Base-by-base conservation (phyloP, 2,888 invertebrate genomes). In the Chydorus sphaericus region DNA sequence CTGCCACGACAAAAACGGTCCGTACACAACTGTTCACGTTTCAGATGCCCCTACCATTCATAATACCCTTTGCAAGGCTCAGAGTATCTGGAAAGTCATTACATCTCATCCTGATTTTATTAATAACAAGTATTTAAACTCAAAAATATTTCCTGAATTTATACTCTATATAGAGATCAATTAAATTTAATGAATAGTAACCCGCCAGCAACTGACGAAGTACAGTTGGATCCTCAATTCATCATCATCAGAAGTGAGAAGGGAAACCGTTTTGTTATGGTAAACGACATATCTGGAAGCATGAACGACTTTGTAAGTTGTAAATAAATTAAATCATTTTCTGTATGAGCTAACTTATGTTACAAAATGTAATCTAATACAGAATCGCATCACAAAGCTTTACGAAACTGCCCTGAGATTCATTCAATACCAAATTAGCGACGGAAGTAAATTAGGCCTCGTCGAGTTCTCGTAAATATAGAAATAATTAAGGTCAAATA, bases 1-100 rank as follows among this genome's bases (percentile, higher is more conserved):
- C 51, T 61, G 61, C 31, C 58, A 57, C 26, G 44, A 55, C n/a
- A 57, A 53, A 3, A 18, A 23, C 49, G 28, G 23, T n/a, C 14
- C 23, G 18, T n/a, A n/a, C n/a, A n/a, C n/a, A n/a, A 7, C 10
- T 8, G 57, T 56, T 38, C 59, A 61, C 54, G 8, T 56, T 20
- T 33, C 4, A 10, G 54, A 48, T 6, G 59, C 59, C 1, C 68
- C 68, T 0, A 69, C 65, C 53, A 63, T 63, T 58, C 69, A 69
- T 38, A 69, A 69, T 59, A 61, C 65, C 28, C 59, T 67, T 54
- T 69, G 69, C 58, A 62, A 62, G 11, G 64, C 67, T 10, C 60
- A 64, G 28, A 68, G 68, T 52, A 64, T 64, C 14, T 67, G 67
- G 68, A 63, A 63, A 10, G 64, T 69, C 33, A 68, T 69, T 31